phyloP scores from a whole-genome alignment of 2,797 vertebrate species.

The Enteromius mattozi region DNA sequence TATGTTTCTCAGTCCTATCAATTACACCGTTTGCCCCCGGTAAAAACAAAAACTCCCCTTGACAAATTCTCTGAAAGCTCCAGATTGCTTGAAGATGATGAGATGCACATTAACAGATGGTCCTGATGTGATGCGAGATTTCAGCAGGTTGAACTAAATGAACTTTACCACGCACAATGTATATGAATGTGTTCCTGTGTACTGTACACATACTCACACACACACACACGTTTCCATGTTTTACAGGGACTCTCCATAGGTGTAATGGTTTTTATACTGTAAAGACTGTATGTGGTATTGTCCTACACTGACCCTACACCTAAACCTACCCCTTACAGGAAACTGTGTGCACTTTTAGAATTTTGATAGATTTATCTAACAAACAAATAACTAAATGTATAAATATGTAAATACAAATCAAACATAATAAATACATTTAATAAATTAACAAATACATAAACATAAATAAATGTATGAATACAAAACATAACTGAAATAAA shows the following conservation, averaged over 20 bases:
- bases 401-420: too few relatives aligned
- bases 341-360: too few relatives aligned
- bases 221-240: neutral
- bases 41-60: slow-evolving; percentile 60
- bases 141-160: slow-evolving; percentile 2
- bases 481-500: neutral
- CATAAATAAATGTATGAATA: too few relatives aligned
- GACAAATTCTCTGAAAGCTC: slow-evolving; percentile 67
- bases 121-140: slow-evolving; percentile 70
- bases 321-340: too few relatives aligned
- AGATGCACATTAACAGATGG: slow-evolving; percentile 80
- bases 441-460: too few relatives aligned
- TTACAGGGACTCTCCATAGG: too few relatives aligned
- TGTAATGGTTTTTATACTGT: too few relatives aligned
- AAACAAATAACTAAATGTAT: too few relatives aligned
- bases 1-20: slow-evolving; percentile 66
- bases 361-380: too few relatives aligned
- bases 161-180: neutral
- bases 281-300: too few relatives aligned
- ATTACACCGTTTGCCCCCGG: slow-evolving; percentile 65
- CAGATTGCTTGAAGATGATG: slow-evolving; percentile 74
- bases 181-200: neutral
- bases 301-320: too few relatives aligned
- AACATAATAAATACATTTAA: too few relatives aligned
- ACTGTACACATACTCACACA: neutral